Evolutionary conservation across 2,113 vertebrate species (phyloP).

Genomic region (Pycnonotus jocosus): DNA sequence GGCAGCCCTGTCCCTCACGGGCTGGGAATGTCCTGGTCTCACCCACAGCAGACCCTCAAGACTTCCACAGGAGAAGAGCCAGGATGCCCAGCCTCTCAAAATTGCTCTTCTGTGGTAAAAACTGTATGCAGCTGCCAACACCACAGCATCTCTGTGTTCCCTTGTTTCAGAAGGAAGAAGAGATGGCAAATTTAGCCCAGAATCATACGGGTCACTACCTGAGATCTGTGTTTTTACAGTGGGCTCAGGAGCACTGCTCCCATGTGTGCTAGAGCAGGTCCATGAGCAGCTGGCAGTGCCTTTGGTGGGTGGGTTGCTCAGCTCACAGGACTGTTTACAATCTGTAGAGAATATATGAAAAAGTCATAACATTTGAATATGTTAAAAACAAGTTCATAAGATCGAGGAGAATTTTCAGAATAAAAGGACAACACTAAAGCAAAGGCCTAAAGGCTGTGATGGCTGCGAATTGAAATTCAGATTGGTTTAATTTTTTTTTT

Average conservation of each 20-base stretch:
- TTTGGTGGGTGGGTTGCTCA: background rate
- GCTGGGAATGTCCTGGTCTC: background rate
- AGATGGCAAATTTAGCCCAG: background rate
- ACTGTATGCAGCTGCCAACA: background rate
- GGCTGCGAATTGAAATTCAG: background rate
- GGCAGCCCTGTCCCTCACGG: background rate
- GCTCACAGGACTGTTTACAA: background rate
- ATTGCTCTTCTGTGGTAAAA: background rate
- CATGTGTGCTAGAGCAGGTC: background rate
- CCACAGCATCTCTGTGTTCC: background rate
- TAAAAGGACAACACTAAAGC: background rate
- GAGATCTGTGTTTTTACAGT: background rate
- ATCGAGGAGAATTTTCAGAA: background rate
- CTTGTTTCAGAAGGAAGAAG: background rate
- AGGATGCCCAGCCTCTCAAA: background rate
- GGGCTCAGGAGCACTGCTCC: background rate
- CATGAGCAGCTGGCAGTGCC: background rate
- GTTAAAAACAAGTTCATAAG: background rate
- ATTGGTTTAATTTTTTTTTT: background rate
- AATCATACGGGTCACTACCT: background rate
- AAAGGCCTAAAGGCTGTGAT: background rate
- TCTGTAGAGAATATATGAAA: background rate
- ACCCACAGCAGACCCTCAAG: background rate
- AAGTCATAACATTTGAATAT: background rate
- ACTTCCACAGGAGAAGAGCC: background rate